Conservation (phyloP, 2,797 vertebrate genomes). For the Neostethus bicornis region DNA sequence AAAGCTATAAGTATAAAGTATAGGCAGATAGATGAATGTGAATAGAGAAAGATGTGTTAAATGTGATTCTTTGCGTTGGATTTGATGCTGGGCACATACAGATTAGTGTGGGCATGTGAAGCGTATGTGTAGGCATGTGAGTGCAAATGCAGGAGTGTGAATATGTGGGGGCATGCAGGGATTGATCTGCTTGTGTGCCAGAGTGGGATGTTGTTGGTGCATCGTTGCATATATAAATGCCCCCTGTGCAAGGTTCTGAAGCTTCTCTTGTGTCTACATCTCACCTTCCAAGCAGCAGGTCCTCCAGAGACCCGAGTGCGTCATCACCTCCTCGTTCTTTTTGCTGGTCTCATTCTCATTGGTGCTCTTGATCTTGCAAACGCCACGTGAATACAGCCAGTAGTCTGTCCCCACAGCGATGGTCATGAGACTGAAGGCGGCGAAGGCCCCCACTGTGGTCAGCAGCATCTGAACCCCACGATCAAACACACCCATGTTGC, state of each 20-base stretch:
- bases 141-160: conserved; percentile 35
- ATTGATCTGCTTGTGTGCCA: conserved; percentile 35
- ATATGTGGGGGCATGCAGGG: conserved; percentile 45
- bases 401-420: conserved; percentile 98
- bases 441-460: conserved; percentile 98
- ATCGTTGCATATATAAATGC: conserved; percentile 3
- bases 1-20: no score
- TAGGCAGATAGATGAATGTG: conserved; percentile 18
- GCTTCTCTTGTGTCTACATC: conserved; percentile 10
- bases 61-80: conserved; percentile 1
- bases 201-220: conserved; percentile 13
- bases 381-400: conserved; percentile 98
- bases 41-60: not conserved
- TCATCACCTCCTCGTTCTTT: conserved; percentile 99
- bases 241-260: conserved; percentile 3
- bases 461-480: conserved; percentile 99
- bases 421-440: conserved; percentile 99
- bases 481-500: conserved; percentile 99
- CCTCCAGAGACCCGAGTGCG: conserved; percentile 98
- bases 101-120: conserved; percentile 48
- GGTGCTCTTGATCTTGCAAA: conserved; percentile 95
- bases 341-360: conserved; percentile 98
- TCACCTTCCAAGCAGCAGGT: conserved; percentile 98
- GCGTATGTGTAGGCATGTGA: conserved; percentile 49
- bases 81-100: conserved; percentile 37